Evolutionary conservation across 1,140 invertebrate genomes (phyloP), one percentile per base, ranked within the genome.

Genomic region (Lucilia sericata): DNA sequence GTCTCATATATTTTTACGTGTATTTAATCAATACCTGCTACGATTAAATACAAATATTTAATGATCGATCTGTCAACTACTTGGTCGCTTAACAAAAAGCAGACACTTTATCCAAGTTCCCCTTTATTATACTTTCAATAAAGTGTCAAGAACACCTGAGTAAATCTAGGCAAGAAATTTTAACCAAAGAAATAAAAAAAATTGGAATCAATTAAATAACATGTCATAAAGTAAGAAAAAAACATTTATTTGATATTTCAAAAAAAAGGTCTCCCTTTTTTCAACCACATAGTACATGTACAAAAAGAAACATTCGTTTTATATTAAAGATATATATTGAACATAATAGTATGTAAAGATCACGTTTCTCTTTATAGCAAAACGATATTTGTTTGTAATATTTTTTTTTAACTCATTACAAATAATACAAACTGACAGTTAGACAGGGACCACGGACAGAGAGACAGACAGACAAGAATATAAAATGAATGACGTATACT

Each of bases 121-220:
- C 65, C 25, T 70, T 70, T 21, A 10, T 70, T 19, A 14, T 17
- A n/a, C 17, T n/a, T 70, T 19, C 19, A 25, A n/a, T 21, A 19
- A 21, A 70, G n/a, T 70, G 65, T 70, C 65, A 70, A 70, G 65
- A 70, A 70, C 65, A 70, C 65, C 65, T 70, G 19, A 70, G 65
- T 70, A 70, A 70, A 70, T 70, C 65, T 70, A 70, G 19, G 65
- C 65, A 70, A 7, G 21, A 19, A 70, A 70, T 70, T 21, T 21
- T 30, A 30, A 30, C 25, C 25, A 30, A 10, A 10, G 21, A 19
- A 70, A 70, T 25, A 70, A 21, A 5, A n/a, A n/a, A 60, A 70
- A 70, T 25, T 70, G 1, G 19, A 21, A 7, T 70, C 65, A 70
- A 70, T 70, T 70, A 21, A 70, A 70, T 70, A 21, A 21, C n/a